Base-by-base conservation (phyloP, 2,888 invertebrate genomes). In the Tachina lurida region DNA sequence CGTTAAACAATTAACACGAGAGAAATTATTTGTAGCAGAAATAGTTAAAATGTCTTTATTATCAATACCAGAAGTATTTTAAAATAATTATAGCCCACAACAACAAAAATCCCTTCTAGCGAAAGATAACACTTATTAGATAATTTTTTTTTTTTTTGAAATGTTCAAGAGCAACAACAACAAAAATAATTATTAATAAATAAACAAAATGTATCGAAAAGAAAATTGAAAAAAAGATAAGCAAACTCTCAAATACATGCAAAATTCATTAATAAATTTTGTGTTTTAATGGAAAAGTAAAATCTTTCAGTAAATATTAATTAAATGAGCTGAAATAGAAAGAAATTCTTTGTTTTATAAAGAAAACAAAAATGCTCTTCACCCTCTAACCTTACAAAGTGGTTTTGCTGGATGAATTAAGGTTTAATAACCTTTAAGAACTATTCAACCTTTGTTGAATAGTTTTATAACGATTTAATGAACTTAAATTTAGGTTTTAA, bases 61-160 rank as follows among this genome's bases (percentile, higher is more conserved):
- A 77, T 77, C 83, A 73, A 45, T 67, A 67, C 39, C 71, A 73
- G 58, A 60, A 77, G 19, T 31, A 31, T 60, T 67, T 45, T 52
- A 47, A 75, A 81, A 80, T 22, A 74, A 65, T 73, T 71, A 19
- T 19, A 41, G 45, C 1, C 60, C 39, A 47, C 12, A 58, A 9
- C 17, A 68, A 70, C 1, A 22, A 13, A 60, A 13, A 60, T 52
- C 52, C 10, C 22, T 22, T 31, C 7, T 17, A 78, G 62, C 9
- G 2, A 47, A 39, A 73, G 73, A 60, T 73, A 73, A 73, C 58
- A 49, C 17, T 22, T 58, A n/a, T 47, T 47, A 54, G 54, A 70
- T 54, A 54, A 70, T 56, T 41, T 7, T 31, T 5, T 2, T 31
- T 31, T 31, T 31, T 7, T 31, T 19, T 13, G 1, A 58, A 47